Evolutionary conservation across 2,888 invertebrate species (phyloP), one percentile per base, ranked within the genome.

Genomic region (Melolontha melolontha): DNA sequence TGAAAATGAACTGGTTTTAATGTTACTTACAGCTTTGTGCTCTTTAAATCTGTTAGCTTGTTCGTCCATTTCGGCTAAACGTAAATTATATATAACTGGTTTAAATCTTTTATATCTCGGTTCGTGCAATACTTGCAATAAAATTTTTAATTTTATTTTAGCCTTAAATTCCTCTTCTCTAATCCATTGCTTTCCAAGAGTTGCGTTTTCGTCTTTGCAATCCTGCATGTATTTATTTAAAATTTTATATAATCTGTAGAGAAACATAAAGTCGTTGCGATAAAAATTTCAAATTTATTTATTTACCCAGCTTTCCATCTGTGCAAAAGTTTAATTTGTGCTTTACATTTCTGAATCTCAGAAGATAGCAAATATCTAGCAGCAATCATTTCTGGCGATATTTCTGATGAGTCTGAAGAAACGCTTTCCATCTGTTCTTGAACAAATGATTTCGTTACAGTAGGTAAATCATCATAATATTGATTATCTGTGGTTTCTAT

Each of bases 131-230:
- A 65, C 29, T 34, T 64, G 44, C 10, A 65, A 12, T n/a, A 44
- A 22, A 1, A 44, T 66, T 49, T 41, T 62, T 22, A 47, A 49
- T 12, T 44, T 17, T 52, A 39, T n/a, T 51, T 62, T 8, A 27
- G 34, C 0, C 41, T 34, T 8, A 49, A 39, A 17, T 65, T 65
- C 27, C 8, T 47, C 10, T 50, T 44, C 22, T 65, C 42, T 50
- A 6, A 68, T 44, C 65, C 64, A 68, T 42, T 50, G 27, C 41
- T 51, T 41, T 4, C 65, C 55, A n/a, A 50, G 39, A 6, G 40
- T 12, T 11, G 40, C 41, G 29, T 40, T 65, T 47, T 68, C 59
- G 40, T 68, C 65, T 5, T 44, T 41, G 29, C 68, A 68, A 5
- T 49, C 22, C 10, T 39, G 17, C 42, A 64, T 27, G 40, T 54